Conservation (phyloP, 2,113 vertebrate species). For the Beaufortia kweichowensis region DNA sequence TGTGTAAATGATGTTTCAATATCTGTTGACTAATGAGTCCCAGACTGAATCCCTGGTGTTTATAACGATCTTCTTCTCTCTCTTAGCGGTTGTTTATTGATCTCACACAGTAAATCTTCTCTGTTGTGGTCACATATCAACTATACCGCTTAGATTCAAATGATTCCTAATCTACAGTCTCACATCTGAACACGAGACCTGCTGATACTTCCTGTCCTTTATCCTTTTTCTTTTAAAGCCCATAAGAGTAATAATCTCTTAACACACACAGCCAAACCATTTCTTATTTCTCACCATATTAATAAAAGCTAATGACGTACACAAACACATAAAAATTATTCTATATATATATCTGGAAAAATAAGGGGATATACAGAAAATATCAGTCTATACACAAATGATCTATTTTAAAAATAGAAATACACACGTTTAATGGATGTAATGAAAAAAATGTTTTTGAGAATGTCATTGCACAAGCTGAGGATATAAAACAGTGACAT, state of each 20-base stretch:
- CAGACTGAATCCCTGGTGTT: background rate
- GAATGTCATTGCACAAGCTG: too few relatives aligned
- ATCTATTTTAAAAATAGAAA: too few relatives aligned
- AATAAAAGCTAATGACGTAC: slow-evolving; percentile 74
- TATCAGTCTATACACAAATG: too few relatives aligned
- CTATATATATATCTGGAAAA: too few relatives aligned
- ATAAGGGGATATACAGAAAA: too few relatives aligned
- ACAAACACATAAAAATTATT: slow-evolving; percentile 54
- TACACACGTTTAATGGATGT: too few relatives aligned
- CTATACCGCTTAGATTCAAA: background rate
- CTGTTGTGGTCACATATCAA: slow-evolving; percentile 8
- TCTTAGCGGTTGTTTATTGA: background rate
- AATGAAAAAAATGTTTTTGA: too few relatives aligned
- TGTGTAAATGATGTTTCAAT: too few relatives aligned
- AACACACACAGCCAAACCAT: slow-evolving; percentile 58
- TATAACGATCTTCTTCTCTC: background rate
- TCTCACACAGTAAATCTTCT: slow-evolving; percentile 3
- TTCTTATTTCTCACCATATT: slow-evolving; percentile 62
- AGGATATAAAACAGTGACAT: too few relatives aligned
- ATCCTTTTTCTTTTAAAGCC: slow-evolving; percentile 29
- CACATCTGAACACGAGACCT: background rate
- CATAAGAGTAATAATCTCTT: slow-evolving; percentile 65
- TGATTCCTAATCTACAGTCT: background rate
- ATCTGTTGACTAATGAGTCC: background rate
- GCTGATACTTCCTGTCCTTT: background rate